A percentile compares a stretch with the other conserved stretches of the same genome.
Conservation (phyloP, 2,113 vertebrate species). For the Loxodonta africana region DNA sequence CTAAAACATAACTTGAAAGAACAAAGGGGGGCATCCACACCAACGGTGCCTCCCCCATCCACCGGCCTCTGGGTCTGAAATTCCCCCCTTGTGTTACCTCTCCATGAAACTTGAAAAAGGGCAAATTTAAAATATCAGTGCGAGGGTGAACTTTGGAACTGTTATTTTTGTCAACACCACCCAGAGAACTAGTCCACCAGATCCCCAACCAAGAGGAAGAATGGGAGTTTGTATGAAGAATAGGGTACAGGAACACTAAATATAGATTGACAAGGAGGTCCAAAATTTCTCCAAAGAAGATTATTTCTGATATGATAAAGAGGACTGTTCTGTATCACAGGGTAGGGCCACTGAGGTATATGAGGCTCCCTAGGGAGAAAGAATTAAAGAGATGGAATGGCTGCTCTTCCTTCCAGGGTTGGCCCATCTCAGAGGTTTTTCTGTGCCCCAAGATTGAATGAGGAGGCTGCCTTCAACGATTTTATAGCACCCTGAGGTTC, state of each 20-base stretch:
- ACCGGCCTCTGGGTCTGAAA: not conserved
- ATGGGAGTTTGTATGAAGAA: not conserved
- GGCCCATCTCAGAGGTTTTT: not conserved
- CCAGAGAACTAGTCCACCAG: not conserved
- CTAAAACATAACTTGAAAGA: not conserved
- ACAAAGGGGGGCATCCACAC: not conserved
- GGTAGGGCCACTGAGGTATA: not conserved
- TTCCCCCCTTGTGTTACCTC: not conserved
- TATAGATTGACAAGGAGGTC: not conserved
- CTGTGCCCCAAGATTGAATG: not conserved
- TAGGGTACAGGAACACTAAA: not conserved
- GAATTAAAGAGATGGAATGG: not conserved
- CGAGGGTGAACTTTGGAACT: not conserved
- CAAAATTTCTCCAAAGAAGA: constrained; percentile 8
- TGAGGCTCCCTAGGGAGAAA: not conserved
- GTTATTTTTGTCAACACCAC: constrained; percentile 30
- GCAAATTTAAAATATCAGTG: not conserved
- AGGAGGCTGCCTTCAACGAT: not conserved
- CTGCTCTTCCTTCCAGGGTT: not conserved
- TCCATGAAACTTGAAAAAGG: constrained; percentile 36
- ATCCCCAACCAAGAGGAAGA: not conserved
- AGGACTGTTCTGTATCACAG: not conserved
- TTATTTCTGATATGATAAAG: not conserved
- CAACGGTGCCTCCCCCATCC: not conserved
- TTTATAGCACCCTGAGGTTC: not conserved